phyloP scores from a whole-genome alignment of 1,140 invertebrate species.

The Drosophila ananassae region DNA sequence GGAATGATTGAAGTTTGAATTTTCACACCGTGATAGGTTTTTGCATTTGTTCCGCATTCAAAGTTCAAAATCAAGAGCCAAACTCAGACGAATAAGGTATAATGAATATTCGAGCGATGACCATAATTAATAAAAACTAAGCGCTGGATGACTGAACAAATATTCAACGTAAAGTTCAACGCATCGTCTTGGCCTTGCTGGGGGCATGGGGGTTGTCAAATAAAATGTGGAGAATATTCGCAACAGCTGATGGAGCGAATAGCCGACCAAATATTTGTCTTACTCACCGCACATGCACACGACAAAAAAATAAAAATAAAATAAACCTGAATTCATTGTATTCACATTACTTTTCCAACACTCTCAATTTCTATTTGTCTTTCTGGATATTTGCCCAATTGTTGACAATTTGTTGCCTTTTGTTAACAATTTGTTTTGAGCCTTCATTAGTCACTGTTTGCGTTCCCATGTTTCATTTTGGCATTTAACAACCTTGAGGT shows the following conservation, averaged over 20 bases:
- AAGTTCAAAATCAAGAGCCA: constrained; percentile 5
- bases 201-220: constrained; percentile 25
- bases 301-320: constrained; percentile 8
- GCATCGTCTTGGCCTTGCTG: constrained; percentile 44
- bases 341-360: not conserved
- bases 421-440: constrained; percentile 19
- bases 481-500: constrained; percentile 24
- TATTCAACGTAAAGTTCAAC: constrained; percentile 50
- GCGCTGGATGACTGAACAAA: constrained; percentile 41
- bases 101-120: constrained; percentile 26
- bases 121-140: constrained; percentile 41
- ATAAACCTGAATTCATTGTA: constrained; percentile 3
- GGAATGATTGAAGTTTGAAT: not conserved
- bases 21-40: constrained; percentile 29
- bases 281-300: constrained; percentile 27
- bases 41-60: constrained; percentile 33
- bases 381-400: constrained; percentile 20
- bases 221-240: constrained; percentile 34
- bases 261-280: constrained; percentile 34
- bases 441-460: constrained; percentile 35
- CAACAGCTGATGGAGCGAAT: constrained; percentile 43
- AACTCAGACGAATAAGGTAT: constrained; percentile 9
- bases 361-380: constrained; percentile 28
- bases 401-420: constrained; percentile 26
- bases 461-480: constrained; percentile 6